Evolutionary conservation across 2,113 vertebrate species (phyloP), one percentile per base, ranked within the genome.

Genomic region (Chunga burmeisteri): DNA sequence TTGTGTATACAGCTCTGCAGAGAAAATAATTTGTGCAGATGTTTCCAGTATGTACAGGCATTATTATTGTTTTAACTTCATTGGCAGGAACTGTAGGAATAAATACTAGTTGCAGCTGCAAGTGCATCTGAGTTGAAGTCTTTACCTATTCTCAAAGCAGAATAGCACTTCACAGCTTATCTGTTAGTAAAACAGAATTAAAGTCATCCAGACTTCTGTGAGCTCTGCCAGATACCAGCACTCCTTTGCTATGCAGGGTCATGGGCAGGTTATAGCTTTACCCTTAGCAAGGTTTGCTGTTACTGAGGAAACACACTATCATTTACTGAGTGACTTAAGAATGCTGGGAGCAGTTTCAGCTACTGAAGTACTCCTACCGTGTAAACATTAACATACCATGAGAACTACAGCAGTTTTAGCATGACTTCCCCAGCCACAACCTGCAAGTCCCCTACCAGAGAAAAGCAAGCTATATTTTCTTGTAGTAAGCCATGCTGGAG

Each of bases 241-340:
- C 66, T 80, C 70, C 94, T 78, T 91, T 70, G 81, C 93, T 80
- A 22, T 47, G 81, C 95, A 94, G 95, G 96, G 96, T 97, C 96
- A 97, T 0, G 23, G 78, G 86, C 95, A 95, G 95, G 96, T 97
- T 97, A 97, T 27, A 93, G 84, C 59, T 90, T 66, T 44, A 78
- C 62, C 91, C 70, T 73, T 83, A 16, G 17, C 78, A 87, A 74
- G 66, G 74, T 86, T 93, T 81, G 89, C 95, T 73, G 89, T 94
- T 97, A 93, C 96, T 94, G 89, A 86, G 91, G 95, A 86, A 97
- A 95, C 93, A 92, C 62, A 26, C 81, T 29, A 26, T 55, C 91
- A 63, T 95, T 88, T 93, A 90, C 93, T 25, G 29, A 93, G 92
- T 70, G 52, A 83, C 79, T 58, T 6, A 91, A 78, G 91, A 96